A percentile compares a stretch with the other conserved stretches of the same genome.
Evolutionary conservation across 1,140 invertebrate genomes (phyloP).

Genomic region (Neoseiulus cucumeris): DNA sequence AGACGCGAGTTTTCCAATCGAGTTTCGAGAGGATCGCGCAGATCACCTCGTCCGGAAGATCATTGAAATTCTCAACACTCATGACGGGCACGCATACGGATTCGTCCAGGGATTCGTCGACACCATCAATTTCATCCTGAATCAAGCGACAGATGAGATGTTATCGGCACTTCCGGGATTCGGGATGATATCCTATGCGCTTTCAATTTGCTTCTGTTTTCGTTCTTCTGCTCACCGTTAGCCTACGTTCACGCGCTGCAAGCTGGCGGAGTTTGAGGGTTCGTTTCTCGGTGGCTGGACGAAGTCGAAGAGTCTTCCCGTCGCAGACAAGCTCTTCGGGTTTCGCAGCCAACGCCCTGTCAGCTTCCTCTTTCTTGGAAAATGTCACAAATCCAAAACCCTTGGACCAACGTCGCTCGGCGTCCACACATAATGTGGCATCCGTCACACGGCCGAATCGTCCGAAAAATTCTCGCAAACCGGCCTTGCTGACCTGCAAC

Average conservation of each 20-base stretch:
- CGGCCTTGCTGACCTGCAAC: background rate
- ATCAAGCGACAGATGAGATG: no score
- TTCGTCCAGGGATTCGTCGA: background rate
- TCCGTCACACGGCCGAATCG: background rate
- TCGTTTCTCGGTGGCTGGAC: background rate
- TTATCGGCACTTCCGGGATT: no score
- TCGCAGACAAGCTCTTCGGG: background rate
- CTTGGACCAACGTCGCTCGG: conserved; percentile 2
- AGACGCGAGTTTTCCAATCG: background rate
- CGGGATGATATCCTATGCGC: no score
- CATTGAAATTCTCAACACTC: background rate
- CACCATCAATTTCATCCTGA: conserved; percentile 6
- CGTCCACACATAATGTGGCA: background rate
- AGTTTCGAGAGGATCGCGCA: background rate
- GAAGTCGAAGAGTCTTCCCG: background rate
- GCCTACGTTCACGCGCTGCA: background rate
- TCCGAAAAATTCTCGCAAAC: background rate
- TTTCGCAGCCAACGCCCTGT: background rate
- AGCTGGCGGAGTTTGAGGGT: background rate
- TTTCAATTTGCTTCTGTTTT: background rate
- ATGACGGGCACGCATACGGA: conserved; percentile 1
- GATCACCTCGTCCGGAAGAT: background rate
- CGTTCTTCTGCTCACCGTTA: background rate
- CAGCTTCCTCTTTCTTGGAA: conserved; percentile 10
- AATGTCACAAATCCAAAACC: conserved; percentile 10